A percentile compares a stretch with the other conserved stretches of the same genome.
Conservation (phyloP, 2,888 invertebrate species). For the Pammene fasciana region DNA sequence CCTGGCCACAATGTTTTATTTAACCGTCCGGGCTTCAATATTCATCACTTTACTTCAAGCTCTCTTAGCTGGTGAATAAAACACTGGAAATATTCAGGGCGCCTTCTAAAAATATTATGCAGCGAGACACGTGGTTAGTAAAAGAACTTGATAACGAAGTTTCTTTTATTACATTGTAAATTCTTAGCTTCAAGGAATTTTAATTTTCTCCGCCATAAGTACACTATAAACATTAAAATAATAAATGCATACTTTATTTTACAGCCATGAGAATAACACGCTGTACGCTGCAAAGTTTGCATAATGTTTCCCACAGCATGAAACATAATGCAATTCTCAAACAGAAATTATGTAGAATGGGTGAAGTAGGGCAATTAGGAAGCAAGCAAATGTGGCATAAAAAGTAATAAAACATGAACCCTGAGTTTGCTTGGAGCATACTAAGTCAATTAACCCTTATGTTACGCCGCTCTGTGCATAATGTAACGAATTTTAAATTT, state of each 20-base stretch:
- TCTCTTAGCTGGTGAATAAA: slow-evolving; percentile 60
- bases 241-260: too few species aligned
- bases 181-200: neutral
- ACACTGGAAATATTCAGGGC: slow-evolving; percentile 46
- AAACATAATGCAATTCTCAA: slow-evolving; percentile 2
- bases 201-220: neutral
- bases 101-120: slow-evolving; percentile 37
- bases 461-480: slow-evolving; percentile 37
- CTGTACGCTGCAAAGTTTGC: neutral
- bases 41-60: slow-evolving; percentile 61
- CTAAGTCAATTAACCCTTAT: slow-evolving; percentile 45
- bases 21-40: slow-evolving; percentile 66
- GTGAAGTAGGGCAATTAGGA: slow-evolving; percentile 39
- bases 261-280: too few species aligned
- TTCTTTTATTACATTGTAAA: slow-evolving; percentile 7
- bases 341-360: slow-evolving; percentile 9
- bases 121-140: slow-evolving; percentile 2
- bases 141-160: slow-evolving; percentile 4
- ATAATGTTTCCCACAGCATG: neutral
- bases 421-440: slow-evolving; percentile 39
- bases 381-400: slow-evolving; percentile 38
- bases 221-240: neutral
- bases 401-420: slow-evolving; percentile 39
- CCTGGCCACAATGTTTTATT: slow-evolving; percentile 68
- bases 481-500: slow-evolving; percentile 7